Evolutionary conservation across 2,888 invertebrate species (phyloP).

Genomic region (Marasmarcha lunaedactyla): DNA sequence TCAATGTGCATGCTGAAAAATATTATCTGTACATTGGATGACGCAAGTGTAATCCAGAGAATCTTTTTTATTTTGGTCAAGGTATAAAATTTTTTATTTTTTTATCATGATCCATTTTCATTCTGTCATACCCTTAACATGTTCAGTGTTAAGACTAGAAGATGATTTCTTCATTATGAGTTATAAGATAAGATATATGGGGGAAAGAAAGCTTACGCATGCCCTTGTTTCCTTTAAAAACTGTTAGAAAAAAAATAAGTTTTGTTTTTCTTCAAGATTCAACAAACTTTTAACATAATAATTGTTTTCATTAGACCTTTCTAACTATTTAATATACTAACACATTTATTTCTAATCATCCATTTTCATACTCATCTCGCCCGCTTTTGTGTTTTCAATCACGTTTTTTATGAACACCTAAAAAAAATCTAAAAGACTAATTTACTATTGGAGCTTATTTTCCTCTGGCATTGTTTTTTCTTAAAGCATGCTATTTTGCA

Average conservation of each 20-base stretch:
- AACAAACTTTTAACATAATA: too few relatives aligned
- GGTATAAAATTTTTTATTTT: conserved; percentile 39
- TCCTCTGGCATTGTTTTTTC: conserved; percentile 23
- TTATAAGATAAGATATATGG: neutral
- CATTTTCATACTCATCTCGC: conserved; percentile 36
- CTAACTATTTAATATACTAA: conserved; percentile 1
- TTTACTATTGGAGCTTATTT: conserved; percentile 17
- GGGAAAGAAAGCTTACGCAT: neutral
- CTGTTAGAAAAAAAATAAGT: too few relatives aligned
- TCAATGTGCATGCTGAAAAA: conserved; percentile 23
- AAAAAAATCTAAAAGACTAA: neutral
- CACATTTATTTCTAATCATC: conserved; percentile 11
- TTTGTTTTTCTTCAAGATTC: too few relatives aligned
- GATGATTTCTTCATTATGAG: too few relatives aligned
- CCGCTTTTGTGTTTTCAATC: conserved; percentile 43
- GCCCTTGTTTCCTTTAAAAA: too few relatives aligned
- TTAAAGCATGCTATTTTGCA: conserved; percentile 10
- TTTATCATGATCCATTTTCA: conserved; percentile 25
- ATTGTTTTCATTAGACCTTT: too few relatives aligned
- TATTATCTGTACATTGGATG: conserved; percentile 5
- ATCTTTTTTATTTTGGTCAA: conserved; percentile 35
- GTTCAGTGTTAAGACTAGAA: too few relatives aligned
- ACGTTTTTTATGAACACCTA: conserved; percentile 15
- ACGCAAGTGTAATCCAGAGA: conserved; percentile 14
- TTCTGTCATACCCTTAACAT: too few relatives aligned